phyloP scores from a whole-genome alignment of 2,113 vertebrate species.

The Oxyruncus cristatus region DNA sequence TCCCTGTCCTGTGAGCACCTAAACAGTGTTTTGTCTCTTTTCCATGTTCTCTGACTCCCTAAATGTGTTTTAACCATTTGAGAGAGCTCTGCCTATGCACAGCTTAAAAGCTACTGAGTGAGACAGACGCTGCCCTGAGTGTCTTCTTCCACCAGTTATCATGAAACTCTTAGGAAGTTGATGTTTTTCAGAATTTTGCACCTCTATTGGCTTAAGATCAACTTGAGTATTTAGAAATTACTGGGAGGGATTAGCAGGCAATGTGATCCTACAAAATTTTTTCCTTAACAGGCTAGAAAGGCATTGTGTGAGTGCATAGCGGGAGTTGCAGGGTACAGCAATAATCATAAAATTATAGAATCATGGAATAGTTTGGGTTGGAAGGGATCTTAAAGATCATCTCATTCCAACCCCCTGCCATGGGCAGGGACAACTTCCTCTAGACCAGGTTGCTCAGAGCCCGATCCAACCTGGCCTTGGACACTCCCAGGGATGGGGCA shows the following conservation, averaged over 20 bases:
- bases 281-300: not conserved
- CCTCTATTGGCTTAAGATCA: not conserved
- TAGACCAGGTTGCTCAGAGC: rapidly evolving
- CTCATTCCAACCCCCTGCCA: rapidly evolving
- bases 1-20: not conserved
- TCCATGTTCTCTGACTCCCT: not conserved
- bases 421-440: not conserved
- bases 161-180: not conserved
- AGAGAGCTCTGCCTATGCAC: not conserved
- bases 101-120: not conserved
- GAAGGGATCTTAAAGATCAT: not conserved
- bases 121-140: not conserved
- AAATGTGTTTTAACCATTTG: not conserved
- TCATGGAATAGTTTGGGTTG: not conserved
- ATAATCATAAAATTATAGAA: not conserved
- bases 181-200: not conserved
- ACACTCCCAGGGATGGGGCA: not conserved
- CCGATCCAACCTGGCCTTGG: rapidly evolving
- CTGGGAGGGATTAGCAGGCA: not conserved
- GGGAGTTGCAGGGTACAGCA: not conserved
- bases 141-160: not conserved
- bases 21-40: not conserved
- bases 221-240: not conserved
- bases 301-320: not conserved
- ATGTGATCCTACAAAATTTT: not conserved